Evolutionary conservation across 2,113 vertebrate genomes (phyloP).

Genomic region (Cairina moschata): DNA sequence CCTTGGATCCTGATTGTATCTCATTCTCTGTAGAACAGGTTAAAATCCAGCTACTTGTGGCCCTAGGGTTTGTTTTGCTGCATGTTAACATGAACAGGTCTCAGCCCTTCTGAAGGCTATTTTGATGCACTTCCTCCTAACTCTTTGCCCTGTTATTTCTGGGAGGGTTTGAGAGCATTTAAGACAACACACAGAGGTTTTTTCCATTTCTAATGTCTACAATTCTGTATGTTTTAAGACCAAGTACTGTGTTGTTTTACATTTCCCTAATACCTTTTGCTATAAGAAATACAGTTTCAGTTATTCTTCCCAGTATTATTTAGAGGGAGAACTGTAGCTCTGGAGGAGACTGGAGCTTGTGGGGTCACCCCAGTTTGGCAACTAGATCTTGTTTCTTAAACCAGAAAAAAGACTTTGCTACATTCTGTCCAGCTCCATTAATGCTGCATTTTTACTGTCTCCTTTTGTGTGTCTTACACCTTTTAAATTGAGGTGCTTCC

Average conservation of each 20-base stretch:
- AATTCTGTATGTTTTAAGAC: not conserved
- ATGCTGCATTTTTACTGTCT: not conserved
- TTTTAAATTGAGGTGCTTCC: slow-evolving; percentile 25
- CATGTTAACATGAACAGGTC: not conserved
- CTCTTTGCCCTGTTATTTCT: not conserved
- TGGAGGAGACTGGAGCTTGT: not conserved
- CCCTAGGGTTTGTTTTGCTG: slow-evolving; percentile 9
- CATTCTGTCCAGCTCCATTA: not conserved
- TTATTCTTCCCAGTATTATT: not conserved
- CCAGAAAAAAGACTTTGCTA: not conserved
- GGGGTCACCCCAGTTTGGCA: not conserved
- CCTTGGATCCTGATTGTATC: not conserved
- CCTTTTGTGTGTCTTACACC: not conserved
- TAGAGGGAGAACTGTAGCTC: not conserved
- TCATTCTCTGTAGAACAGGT: not conserved
- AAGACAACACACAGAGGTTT: not conserved
- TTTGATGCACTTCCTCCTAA: not conserved
- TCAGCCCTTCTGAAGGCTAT: not conserved
- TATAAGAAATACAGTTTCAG: not conserved
- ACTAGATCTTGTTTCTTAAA: not conserved
- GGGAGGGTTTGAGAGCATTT: not conserved
- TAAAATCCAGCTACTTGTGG: not conserved
- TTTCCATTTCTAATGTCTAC: not conserved
- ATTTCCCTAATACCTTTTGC: not conserved
- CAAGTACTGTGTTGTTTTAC: not conserved